Base-by-base conservation (phyloP, 2,113 vertebrate genomes). In the Corynorhinus townsendii region DNA sequence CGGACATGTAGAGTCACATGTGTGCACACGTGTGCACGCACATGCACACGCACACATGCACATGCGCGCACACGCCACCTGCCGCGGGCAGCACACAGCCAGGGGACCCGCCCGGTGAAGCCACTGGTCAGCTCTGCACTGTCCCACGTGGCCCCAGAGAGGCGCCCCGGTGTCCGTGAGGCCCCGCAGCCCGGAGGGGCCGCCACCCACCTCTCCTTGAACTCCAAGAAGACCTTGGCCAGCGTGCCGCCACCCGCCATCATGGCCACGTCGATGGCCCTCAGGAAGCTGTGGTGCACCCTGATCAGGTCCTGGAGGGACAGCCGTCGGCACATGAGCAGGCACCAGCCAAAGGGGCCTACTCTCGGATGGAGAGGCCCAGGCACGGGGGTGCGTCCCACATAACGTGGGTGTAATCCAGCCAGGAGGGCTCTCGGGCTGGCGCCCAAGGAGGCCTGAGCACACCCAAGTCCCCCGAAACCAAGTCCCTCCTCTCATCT, bases 181-280 rank as follows among this genome's bases (percentile, higher is more conserved):
- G 28, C 45, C 43, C 35, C 2, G 7, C 17, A 2, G 43, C 26
- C 14, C 2, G 47, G n/a, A 17, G 2, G 0, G 54, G 33, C 26
- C 77, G 6, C 7, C 64, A 30, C 97, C 97, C 84, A 99, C 99
- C 99, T 99, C 97, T 99, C 99, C 93, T 99, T 99, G 98, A 99
- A 99, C 89, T 99, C 99, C 14, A 99, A 98, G 96, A 99, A 99
- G 96, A 99, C 99, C 97, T 99, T 99, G 71, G 99, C 99, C 93
- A 99, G 97, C 15, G 98, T 99, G 77, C 98, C 98, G 33, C 98
- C 98, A 52, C 99, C 99, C 0, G 97, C 99, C 97, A 99, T 98
- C 98, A 99, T 99, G 71, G 98, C 99, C 94, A 99, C 96, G 9
- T 99, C 99, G 2, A 99, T 99, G 98, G 99, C 99, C 97, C 99